phyloP scores from a whole-genome alignment of 2,113 vertebrate genomes.

The Corythaixoides concolor region DNA sequence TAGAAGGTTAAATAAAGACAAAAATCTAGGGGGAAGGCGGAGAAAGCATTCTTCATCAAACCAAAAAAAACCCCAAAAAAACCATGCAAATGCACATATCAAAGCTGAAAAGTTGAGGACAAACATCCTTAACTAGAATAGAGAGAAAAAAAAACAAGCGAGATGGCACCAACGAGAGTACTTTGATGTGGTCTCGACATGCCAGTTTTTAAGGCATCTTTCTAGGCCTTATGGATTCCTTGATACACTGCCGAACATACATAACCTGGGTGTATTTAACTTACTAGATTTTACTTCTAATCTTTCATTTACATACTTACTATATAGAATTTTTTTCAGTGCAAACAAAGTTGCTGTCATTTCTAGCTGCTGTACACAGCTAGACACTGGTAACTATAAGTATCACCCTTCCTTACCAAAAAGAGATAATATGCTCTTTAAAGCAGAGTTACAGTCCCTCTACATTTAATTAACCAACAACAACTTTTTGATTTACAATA shows the following conservation, averaged over 20 bases:
- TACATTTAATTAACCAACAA: rapidly evolving
- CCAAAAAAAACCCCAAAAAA: neutral
- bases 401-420: neutral
- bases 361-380: neutral
- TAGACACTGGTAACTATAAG: neutral
- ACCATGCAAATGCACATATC: neutral
- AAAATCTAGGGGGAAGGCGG: neutral
- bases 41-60: neutral
- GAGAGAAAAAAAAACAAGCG: neutral
- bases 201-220: neutral
- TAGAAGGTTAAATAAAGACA: neutral
- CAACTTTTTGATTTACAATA: neutral
- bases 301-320: neutral
- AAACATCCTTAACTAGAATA: neutral
- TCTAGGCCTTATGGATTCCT: neutral
- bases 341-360: neutral
- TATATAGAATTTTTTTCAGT: neutral
- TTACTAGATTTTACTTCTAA: neutral
- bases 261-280: neutral
- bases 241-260: neutral
- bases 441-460: neutral
- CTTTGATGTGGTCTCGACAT: neutral
- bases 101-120: neutral
- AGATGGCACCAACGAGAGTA: neutral
- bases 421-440: neutral